Percentiles rank a stretch among this genome's conserved stretches.
Evolutionary conservation across 1,140 invertebrate species (phyloP).

Genomic region (Schlechtendalia chinensis): DNA sequence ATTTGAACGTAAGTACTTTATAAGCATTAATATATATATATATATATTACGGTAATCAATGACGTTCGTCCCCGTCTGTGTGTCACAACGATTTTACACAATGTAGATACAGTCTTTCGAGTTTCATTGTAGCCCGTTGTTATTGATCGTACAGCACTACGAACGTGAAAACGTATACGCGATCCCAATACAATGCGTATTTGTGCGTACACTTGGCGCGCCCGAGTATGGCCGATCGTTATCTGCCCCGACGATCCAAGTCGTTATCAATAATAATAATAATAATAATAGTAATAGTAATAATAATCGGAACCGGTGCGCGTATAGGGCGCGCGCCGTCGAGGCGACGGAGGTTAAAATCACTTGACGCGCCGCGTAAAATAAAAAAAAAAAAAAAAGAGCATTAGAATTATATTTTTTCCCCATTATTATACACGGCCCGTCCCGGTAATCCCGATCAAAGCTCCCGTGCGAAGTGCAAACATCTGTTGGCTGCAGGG

Average conservation of each 20-base stretch:
- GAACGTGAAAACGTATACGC: background rate
- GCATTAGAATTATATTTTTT: conserved; percentile 48
- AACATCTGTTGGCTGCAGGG: conserved; percentile 48
- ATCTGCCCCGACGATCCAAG: conserved; percentile 25
- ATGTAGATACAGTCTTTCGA: background rate
- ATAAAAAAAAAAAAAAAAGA: conserved; percentile 15
- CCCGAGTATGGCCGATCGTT: background rate
- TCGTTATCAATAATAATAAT: background rate
- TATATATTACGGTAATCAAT: background rate
- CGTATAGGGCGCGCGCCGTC: background rate
- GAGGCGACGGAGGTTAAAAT: conserved; percentile 46
- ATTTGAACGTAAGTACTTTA: too few species aligned
- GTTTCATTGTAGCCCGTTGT: background rate
- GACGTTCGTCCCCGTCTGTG: background rate
- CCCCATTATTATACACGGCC: conserved; percentile 36
- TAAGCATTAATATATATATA: too few species aligned
- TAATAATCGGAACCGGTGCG: conserved; percentile 12
- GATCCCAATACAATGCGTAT: too few species aligned
- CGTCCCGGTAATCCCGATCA: conserved; percentile 42
- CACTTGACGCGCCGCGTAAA: conserved; percentile 46
- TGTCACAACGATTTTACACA: background rate
- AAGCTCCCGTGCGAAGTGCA: conserved; percentile 48
- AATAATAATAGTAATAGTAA: too few species aligned
- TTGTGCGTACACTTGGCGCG: conserved; percentile 11
- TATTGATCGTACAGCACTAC: background rate